Evolutionary conservation across 2,888 invertebrate species (phyloP).

Genomic region (Carterocephalus palaemon): DNA sequence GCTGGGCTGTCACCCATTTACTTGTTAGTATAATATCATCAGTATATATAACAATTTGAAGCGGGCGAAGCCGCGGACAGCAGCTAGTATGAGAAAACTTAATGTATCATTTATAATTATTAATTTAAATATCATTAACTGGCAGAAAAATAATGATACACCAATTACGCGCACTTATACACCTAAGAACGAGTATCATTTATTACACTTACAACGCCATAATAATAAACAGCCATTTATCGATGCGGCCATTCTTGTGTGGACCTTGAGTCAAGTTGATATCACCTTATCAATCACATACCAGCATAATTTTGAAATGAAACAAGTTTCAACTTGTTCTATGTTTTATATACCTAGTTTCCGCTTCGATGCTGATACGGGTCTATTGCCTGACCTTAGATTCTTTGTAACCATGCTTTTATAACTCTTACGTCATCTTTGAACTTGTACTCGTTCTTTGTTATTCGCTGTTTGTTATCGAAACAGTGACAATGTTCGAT

Average conservation of each 20-base stretch:
- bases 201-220: conserved; percentile 7
- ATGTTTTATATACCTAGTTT: conserved; percentile 7
- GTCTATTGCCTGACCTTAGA: conserved; percentile 13
- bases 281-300: conserved; percentile 21
- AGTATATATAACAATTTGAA: too few relatives aligned
- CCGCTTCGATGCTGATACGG: conserved; percentile 10
- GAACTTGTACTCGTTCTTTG: conserved; percentile 11
- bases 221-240: conserved; percentile 10
- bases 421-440: conserved; percentile 11
- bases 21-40: too few relatives aligned
- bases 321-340: conserved; percentile 18
- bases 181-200: neutral
- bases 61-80: too few relatives aligned
- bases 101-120: too few relatives aligned
- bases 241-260: conserved; percentile 9
- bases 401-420: conserved; percentile 20
- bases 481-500: neutral
- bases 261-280: conserved; percentile 9
- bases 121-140: neutral
- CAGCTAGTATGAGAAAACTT: too few relatives aligned
- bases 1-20: too few relatives aligned
- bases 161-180: conserved; percentile 1
- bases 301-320: conserved; percentile 6
- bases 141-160: neutral
- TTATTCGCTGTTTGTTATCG: neutral